phyloP scores from a whole-genome alignment of 1,140 invertebrate species.

The Diachasmimorpha longicaudata region DNA sequence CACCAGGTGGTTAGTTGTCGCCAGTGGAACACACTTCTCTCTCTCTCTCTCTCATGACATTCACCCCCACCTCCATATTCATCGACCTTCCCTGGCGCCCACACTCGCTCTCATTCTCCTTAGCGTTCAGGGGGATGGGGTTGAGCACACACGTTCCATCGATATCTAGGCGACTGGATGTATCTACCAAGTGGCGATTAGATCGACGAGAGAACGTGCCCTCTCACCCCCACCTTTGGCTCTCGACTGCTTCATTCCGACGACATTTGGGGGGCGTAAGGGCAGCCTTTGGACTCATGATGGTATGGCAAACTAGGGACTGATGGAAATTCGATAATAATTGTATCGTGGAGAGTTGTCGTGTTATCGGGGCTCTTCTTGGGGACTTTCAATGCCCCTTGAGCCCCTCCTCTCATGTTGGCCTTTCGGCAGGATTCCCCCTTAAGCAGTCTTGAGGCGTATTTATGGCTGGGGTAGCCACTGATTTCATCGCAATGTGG shows the following conservation, averaged over 20 bases:
- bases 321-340: constrained; percentile 22
- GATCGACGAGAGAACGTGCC: not conserved
- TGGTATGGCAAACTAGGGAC: not conserved
- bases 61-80: not conserved
- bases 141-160: not conserved
- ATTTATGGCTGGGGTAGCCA: no score
- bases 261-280: not conserved
- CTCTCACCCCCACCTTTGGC: not conserved
- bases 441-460: no score
- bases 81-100: not conserved
- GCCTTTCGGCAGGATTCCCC: not conserved
- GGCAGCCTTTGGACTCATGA: not conserved
- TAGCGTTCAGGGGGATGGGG: not conserved
- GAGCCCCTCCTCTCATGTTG: not conserved
- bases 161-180: not conserved
- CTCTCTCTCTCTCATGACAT: not conserved
- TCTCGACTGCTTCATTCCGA: not conserved
- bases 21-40: not conserved
- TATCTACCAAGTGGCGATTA: constrained; percentile 3
- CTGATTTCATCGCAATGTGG: no score
- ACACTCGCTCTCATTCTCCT: not conserved
- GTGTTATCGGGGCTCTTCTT: not conserved
- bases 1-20: not conserved
- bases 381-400: not conserved
- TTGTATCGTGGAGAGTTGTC: not conserved